Conservation (phyloP, 2,113 vertebrate genomes). For the Macquaria ambigua region DNA sequence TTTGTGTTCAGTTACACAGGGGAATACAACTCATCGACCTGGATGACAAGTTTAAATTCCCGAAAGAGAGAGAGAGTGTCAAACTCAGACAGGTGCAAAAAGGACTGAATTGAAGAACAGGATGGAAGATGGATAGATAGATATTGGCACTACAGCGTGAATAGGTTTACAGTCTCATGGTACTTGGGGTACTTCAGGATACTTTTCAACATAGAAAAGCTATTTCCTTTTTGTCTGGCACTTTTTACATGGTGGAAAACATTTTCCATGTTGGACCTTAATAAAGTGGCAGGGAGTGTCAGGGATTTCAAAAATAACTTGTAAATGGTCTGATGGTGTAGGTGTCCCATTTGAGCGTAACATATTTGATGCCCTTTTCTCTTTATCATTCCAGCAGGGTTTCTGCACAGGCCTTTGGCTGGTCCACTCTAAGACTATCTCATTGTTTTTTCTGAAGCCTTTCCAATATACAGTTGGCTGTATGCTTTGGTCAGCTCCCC, state of each 20-base stretch:
- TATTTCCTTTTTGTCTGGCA: slow-evolving; percentile 5
- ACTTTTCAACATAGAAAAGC: background rate
- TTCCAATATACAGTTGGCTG: background rate
- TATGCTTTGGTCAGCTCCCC: slow-evolving; percentile 3
- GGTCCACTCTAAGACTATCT: background rate
- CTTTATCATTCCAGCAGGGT: background rate
- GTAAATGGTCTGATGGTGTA: background rate
- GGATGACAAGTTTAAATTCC: slow-evolving; percentile 21
- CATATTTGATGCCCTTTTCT: background rate
- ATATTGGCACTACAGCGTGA: background rate
- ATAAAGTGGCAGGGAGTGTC: background rate
- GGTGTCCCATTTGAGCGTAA: background rate
- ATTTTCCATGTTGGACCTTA: slow-evolving; percentile 10
- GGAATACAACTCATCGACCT: slow-evolving; percentile 16
- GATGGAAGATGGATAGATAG: background rate
- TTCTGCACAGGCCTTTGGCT: background rate
- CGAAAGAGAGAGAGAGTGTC: background rate
- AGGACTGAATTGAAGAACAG: background rate
- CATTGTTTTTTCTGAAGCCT: background rate
- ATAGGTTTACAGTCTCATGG: background rate
- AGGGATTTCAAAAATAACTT: background rate
- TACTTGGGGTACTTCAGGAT: background rate
- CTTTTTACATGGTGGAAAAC: slow-evolving; percentile 11
- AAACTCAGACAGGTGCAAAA: slow-evolving; percentile 14
- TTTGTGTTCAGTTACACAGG: slow-evolving; percentile 34